A percentile compares a stretch with the other conserved stretches of the same genome.
Conservation (phyloP, 1,140 invertebrate genomes). For the Lysiphlebus fabarum region DNA sequence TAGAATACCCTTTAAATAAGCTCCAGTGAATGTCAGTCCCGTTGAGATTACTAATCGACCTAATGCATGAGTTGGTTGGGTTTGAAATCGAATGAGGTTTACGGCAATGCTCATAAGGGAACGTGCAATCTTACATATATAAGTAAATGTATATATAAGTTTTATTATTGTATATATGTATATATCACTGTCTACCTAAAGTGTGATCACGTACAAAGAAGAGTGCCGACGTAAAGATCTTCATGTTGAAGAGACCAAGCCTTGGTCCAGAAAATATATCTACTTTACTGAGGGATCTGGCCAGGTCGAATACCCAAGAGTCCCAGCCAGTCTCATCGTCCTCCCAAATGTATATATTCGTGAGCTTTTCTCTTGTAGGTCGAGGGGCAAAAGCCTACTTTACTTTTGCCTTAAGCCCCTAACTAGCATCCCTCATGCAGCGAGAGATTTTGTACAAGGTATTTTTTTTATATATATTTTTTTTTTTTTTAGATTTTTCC, state of each 20-base stretch:
- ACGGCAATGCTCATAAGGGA: constrained; percentile 12
- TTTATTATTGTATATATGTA: no score
- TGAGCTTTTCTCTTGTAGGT: not conserved
- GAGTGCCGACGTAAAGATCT: no score
- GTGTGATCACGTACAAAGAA: no score
- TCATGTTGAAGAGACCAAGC: no score
- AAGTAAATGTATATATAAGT: not conserved
- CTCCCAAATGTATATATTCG: not conserved
- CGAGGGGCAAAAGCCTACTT: constrained; percentile 6
- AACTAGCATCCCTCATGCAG: no score
- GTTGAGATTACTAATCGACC: constrained; percentile 13
- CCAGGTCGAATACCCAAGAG: constrained; percentile 7
- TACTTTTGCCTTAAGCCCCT: not conserved
- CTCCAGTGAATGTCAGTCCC: constrained; percentile 1
- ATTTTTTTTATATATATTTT: no score
- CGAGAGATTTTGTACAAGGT: no score
- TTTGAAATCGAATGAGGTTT: constrained; percentile 17
- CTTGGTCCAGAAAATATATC: not conserved
- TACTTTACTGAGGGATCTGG: not conserved
- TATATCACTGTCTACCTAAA: no score
- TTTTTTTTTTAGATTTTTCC: no score
- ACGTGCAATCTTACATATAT: constrained; percentile 16
- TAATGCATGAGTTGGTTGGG: constrained; percentile 15
- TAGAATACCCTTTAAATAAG: not conserved
- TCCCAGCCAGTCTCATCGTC: not conserved